phyloP scores from a whole-genome alignment of 2,888 invertebrate genomes.

The Philopedon plagiatum region DNA sequence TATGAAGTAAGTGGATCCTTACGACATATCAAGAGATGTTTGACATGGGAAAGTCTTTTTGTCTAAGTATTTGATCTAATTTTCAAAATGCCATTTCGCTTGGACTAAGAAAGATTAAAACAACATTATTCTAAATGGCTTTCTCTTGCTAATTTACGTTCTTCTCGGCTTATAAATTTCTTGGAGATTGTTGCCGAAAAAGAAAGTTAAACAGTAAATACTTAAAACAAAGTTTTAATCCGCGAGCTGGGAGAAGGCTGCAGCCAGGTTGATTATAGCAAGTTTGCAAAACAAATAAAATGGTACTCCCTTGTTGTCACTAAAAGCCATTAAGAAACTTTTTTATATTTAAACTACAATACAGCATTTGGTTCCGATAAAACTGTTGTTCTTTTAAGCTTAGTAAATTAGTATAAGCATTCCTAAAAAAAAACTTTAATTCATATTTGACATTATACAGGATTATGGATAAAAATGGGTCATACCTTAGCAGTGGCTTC shows the following conservation, averaged over 20 bases:
- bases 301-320: conserved; percentile 32
- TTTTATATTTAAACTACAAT: too few relatives aligned
- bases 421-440: too few relatives aligned
- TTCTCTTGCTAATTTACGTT: conserved; percentile 34
- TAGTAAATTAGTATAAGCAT: too few relatives aligned
- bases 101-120: conserved; percentile 25
- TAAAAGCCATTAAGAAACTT: too few relatives aligned
- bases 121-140: conserved; percentile 35
- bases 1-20: too few relatives aligned
- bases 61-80: background rate
- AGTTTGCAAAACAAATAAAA: conserved; percentile 39
- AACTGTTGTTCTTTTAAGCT: too few relatives aligned
- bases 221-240: conserved; percentile 45
- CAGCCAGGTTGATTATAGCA: conserved; percentile 41
- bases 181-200: conserved; percentile 18
- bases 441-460: too few relatives aligned
- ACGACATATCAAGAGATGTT: too few relatives aligned
- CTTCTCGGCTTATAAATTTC: conserved; percentile 43
- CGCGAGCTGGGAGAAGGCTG: conserved; percentile 36
- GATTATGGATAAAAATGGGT: too few relatives aligned
- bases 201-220: conserved; percentile 46
- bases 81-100: conserved; percentile 7
- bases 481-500: too few relatives aligned
- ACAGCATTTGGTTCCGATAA: too few relatives aligned
- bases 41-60: background rate